These are phyloP conservation scores for Xanthia icteritia DNA, from an alignment of 2,888 invertebrate species.

Conservation along the genomic window DNA sequence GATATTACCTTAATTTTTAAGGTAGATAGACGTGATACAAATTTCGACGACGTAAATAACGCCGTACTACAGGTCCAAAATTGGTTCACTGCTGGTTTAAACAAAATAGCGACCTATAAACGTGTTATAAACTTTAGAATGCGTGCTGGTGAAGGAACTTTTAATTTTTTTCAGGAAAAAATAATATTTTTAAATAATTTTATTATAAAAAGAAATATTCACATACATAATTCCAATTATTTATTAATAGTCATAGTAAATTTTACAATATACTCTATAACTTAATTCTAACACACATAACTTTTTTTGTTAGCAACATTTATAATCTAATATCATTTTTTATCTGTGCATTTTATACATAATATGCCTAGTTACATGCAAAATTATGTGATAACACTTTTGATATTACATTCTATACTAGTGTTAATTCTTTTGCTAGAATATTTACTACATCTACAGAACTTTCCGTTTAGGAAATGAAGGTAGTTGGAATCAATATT, in stretches of 20 bases:
- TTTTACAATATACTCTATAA: conserved; percentile 71
- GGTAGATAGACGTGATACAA: too few relatives aligned
- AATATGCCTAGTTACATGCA: conserved; percentile 62
- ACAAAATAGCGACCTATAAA: too few relatives aligned
- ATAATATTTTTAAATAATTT: conserved; percentile 39
- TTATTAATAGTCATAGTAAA: conserved; percentile 79
- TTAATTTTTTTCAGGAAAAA: too few relatives aligned
- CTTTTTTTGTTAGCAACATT: conserved; percentile 65
- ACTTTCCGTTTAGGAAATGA: conserved; percentile 5
- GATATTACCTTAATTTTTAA: too few relatives aligned
- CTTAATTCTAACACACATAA: conserved; percentile 67
- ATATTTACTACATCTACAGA: conserved; percentile 40
- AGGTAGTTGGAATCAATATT: conserved; percentile 8
- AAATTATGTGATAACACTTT: conserved; percentile 55
- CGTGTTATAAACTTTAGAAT: too few relatives aligned
- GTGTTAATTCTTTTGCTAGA: conserved; percentile 33
- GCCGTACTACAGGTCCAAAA: too few relatives aligned
- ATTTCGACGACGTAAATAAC: too few relatives aligned
- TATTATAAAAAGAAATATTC: conserved; percentile 61
- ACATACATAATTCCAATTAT: conserved; percentile 72
- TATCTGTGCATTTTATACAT: conserved; percentile 75
- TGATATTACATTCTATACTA: conserved; percentile 39
- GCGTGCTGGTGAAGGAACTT: too few relatives aligned
- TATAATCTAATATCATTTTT: conserved; percentile 72
- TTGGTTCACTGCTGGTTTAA: too few relatives aligned